Conservation (phyloP, 2,888 invertebrate genomes). For the Subacronicta megacephala region DNA sequence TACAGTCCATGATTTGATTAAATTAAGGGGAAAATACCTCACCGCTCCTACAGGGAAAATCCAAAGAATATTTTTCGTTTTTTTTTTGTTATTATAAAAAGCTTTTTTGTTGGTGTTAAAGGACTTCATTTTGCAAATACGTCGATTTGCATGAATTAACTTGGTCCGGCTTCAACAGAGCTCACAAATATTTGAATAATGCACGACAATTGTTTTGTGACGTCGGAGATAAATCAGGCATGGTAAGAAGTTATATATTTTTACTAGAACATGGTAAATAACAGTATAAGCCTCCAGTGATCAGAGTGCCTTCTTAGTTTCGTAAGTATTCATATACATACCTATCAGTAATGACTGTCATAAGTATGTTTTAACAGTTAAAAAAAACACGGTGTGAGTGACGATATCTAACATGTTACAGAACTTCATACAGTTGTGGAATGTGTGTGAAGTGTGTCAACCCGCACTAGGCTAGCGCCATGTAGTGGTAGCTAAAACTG, state of each 20-base stretch:
- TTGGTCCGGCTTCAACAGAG: slow-evolving; percentile 63
- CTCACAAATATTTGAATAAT: slow-evolving; percentile 73
- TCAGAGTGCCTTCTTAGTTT: no score
- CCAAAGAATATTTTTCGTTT: slow-evolving; percentile 55
- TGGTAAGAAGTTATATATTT: slow-evolving; percentile 11
- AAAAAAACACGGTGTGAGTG: no score
- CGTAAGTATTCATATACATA: no score
- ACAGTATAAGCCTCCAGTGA: no score
- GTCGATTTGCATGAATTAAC: slow-evolving; percentile 83
- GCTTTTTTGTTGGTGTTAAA: slow-evolving; percentile 72
- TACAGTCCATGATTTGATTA: slow-evolving; percentile 83
- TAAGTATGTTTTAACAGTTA: no score
- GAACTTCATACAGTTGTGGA: no score
- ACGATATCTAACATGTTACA: no score
- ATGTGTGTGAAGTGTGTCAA: no score
- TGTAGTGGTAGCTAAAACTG: no score
- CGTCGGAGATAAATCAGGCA: slow-evolving; percentile 20
- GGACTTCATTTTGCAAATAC: slow-evolving; percentile 80
- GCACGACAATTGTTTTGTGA: slow-evolving; percentile 40
- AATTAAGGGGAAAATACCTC: slow-evolving; percentile 85
- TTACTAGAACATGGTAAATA: background rate
- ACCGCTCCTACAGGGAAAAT: slow-evolving; percentile 57
- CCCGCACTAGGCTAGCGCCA: no score
- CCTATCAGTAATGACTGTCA: no score
- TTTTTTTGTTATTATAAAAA: slow-evolving; percentile 78